Evolutionary conservation across 2,797 vertebrate genomes (phyloP), one percentile per base, ranked within the genome.

Genomic region (Gymnoscopelus microlampas): DNA sequence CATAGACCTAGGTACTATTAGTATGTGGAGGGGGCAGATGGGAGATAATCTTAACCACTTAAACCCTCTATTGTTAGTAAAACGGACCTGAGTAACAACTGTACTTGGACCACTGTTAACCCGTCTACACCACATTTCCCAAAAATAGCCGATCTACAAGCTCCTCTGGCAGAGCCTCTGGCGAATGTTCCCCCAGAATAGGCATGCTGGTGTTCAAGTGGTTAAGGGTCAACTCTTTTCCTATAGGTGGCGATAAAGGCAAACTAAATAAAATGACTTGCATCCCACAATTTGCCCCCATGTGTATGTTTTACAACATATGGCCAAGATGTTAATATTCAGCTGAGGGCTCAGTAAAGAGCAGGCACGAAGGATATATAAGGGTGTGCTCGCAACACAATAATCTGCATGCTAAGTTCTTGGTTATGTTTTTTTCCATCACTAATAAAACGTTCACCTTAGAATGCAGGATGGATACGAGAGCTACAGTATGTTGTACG

Each of bases 331-430:
- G 68, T 74, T 75, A 57, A 13, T 15, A 76, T 73, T 67, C 53
- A 77, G 71, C 72, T 60, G 74, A 79, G 65, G 61, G 56, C 65
- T 58, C 53, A 47, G 54, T 9, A 51, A 58, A 47, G 57, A 74
- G 70, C 73, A 68, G 63, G 60, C 64, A 50, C 15, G 49, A 51
- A 73, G 83, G 72, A 79, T 57, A 69, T 70, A 55, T 44, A 66
- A 75, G 60, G 56, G 74, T 71, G 78, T 65, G 77, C 78, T 81
- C 74, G 79, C 81, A 73, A 83, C 79, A 71, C 78, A 66, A 63
- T 78, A 74, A 81, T 60, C 85, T 91, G 93, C 93, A 94, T 93
- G 93, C 84, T 76, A 59, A 78, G 70, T 66, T 76, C 71, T 73
- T 56, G 35, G 58, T 77, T 74, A 14, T 44, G 8, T 44, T 44